A percentile compares a stretch with the other conserved stretches of the same genome.
phyloP scores from a whole-genome alignment of 2,888 invertebrate species.

The Volucella inflata region DNA sequence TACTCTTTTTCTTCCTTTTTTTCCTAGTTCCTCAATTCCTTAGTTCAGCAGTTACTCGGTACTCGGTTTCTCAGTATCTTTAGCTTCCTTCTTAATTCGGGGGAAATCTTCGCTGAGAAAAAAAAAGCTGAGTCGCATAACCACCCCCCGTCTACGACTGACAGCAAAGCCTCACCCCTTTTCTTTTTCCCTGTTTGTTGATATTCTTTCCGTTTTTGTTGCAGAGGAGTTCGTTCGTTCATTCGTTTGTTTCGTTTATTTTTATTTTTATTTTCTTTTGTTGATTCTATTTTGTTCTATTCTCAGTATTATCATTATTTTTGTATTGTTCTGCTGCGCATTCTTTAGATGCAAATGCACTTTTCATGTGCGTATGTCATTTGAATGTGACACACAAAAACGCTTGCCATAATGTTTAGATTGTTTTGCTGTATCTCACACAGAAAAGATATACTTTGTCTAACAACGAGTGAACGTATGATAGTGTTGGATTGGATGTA shows the following conservation, averaged over 20 bases:
- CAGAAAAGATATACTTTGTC: too few relatives aligned
- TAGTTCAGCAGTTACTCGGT: too few relatives aligned
- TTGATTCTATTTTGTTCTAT: slow-evolving; percentile 2
- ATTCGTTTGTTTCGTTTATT: slow-evolving; percentile 1
- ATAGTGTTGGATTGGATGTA: neutral
- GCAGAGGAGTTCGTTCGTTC: slow-evolving; percentile 7
- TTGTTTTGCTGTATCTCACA: neutral
- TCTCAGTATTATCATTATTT: slow-evolving; percentile 32
- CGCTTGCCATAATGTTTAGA: slow-evolving; percentile 33
- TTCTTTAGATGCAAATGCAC: slow-evolving; percentile 61
- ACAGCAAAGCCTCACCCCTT: slow-evolving; percentile 12
- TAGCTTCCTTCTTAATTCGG: slow-evolving; percentile 31
- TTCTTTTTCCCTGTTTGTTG: neutral
- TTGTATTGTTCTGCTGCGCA: slow-evolving; percentile 53
- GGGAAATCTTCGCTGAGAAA: neutral
- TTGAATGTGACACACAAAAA: slow-evolving; percentile 65
- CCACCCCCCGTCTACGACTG: slow-evolving; percentile 7
- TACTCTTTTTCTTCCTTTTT: neutral
- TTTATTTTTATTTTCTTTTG: slow-evolving; percentile 6
- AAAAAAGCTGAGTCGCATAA: neutral
- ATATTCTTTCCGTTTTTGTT: slow-evolving; percentile 17
- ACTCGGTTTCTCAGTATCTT: neutral
- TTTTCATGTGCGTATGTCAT: slow-evolving; percentile 62
- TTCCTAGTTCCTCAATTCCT: neutral
- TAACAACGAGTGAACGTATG: neutral